Conservation (phyloP, 2,113 vertebrate species). For the Charadrius vociferus region DNA sequence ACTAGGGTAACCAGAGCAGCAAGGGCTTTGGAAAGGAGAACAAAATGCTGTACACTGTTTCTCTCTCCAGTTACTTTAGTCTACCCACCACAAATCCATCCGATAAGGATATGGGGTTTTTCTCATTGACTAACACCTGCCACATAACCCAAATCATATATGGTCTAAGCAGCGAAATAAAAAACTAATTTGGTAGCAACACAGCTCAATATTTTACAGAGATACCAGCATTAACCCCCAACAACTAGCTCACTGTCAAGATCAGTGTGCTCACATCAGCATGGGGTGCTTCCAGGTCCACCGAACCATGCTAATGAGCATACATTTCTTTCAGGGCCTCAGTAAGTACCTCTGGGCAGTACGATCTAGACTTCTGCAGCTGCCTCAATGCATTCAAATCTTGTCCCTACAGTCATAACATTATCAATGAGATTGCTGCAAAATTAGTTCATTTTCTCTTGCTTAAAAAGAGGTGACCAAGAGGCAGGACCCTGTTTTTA, state of each 20-base stretch:
- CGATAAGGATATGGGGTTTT: background rate
- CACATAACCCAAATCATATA: background rate
- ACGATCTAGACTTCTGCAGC: background rate
- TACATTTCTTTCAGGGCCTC: background rate
- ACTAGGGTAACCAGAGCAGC: background rate
- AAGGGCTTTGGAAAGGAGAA: background rate
- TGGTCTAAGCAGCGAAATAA: background rate
- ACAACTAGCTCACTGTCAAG: background rate
- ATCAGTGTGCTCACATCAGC: background rate
- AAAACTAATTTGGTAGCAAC: background rate
- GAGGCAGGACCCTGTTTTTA: background rate
- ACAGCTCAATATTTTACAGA: background rate
- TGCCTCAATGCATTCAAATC: background rate
- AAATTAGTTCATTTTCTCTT: background rate
- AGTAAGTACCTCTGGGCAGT: background rate
- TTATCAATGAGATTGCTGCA: background rate
- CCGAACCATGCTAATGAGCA: background rate
- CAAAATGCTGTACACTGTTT: background rate
- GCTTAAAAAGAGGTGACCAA: background rate
- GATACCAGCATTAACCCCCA: background rate
- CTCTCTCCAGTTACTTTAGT: background rate
- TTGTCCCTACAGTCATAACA: background rate
- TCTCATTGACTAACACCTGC: background rate
- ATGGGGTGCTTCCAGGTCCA: background rate
- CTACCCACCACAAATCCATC: background rate